phyloP scores from a whole-genome alignment of 1,140 invertebrate species.

The Orchesella cincta region DNA sequence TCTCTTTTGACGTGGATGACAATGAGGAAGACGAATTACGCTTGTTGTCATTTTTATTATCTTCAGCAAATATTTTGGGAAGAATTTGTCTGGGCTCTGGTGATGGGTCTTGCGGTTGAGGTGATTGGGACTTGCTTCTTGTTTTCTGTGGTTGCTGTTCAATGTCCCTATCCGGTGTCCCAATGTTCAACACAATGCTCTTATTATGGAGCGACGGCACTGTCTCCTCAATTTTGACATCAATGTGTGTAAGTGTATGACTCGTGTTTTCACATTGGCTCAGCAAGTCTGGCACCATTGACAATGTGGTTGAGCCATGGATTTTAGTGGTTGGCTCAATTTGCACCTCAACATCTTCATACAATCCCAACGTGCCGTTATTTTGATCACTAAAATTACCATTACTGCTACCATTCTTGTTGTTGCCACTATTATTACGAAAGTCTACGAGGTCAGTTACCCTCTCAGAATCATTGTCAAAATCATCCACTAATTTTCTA shows the following conservation, averaged over 20 bases:
- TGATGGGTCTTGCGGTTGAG: not conserved
- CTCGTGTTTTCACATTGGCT: conserved; percentile 45
- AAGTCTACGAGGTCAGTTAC: conserved; percentile 32
- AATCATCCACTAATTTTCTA: conserved; percentile 3
- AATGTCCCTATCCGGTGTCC: not conserved
- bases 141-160: conserved; percentile 22
- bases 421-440: conserved; percentile 21
- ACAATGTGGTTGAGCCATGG: conserved; percentile 32
- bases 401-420: not conserved
- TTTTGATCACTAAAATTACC: not conserved
- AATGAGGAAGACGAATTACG: conserved; percentile 25
- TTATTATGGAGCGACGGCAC: not conserved
- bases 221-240: conserved; percentile 41
- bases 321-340: conserved; percentile 27
- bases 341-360: conserved; percentile 40
- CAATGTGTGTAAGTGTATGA: conserved; percentile 43
- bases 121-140: conserved; percentile 21
- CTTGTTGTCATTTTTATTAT: conserved; percentile 33
- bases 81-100: conserved; percentile 44
- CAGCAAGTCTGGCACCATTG: conserved; percentile 49
- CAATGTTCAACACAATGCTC: conserved; percentile 4
- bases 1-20: conserved; percentile 1
- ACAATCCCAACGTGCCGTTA: not conserved
- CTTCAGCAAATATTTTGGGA: conserved; percentile 44
- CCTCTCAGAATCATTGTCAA: not conserved